These are phyloP conservation scores for Neodiprion pinetum DNA, from an alignment of 1,140 invertebrate species.

Conservation along the genomic window DNA sequence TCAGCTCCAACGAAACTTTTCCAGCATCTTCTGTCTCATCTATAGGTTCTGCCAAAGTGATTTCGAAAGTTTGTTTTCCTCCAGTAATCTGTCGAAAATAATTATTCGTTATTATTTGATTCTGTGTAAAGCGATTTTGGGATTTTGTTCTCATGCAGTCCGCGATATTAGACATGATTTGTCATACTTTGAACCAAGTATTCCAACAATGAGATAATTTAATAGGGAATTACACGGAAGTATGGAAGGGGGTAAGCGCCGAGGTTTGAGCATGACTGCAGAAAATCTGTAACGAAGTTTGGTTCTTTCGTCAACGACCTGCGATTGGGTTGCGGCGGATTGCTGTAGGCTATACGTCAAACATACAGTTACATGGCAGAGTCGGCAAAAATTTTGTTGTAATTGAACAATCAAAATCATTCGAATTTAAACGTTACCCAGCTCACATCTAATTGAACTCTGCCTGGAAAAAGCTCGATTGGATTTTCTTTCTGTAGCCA, in stretches of 20 bases:
- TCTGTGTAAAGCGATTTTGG: neutral
- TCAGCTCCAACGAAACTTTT: no score
- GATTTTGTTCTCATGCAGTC: neutral
- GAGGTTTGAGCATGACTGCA: conserved; percentile 23
- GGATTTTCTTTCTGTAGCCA: neutral
- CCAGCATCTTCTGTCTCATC: no score
- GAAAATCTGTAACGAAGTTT: conserved; percentile 33
- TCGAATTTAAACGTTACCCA: neutral
- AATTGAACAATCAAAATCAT: neutral
- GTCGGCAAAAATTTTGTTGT: neutral
- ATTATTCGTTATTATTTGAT: neutral
- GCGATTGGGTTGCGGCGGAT: no score
- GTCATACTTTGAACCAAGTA: neutral
- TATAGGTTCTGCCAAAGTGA: no score
- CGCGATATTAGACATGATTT: neutral
- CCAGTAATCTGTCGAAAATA: neutral
- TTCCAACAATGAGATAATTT: neutral
- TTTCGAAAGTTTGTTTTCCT: conserved; percentile 19
- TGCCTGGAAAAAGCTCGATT: neutral
- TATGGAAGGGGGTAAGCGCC: conserved; percentile 24
- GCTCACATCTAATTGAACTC: neutral
- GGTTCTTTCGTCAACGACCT: conserved; percentile 4
- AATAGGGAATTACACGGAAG: neutral
- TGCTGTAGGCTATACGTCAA: no score
- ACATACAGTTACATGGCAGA: no score